Evolutionary conservation across 2,797 vertebrate genomes (phyloP), one percentile per base, ranked within the genome.

Genomic region (Tokudaia tokunoshimensis): DNA sequence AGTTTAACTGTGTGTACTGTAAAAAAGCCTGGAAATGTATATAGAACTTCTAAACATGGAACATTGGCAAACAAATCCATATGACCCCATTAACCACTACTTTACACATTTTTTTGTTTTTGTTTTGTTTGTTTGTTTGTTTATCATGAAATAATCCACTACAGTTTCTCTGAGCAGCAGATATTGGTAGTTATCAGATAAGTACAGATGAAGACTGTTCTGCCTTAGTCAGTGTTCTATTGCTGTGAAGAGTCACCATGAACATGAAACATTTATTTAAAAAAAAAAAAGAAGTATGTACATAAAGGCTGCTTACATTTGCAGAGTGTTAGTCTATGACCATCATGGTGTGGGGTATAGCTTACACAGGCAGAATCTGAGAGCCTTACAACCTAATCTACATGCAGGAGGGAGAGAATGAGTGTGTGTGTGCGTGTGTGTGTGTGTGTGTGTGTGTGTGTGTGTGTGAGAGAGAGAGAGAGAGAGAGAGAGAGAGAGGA

Each of bases 171-270:
- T 82, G 82, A 74, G 65, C 31, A 92, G 6, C 14, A 94, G 26
- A 96, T 83, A 79, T 55, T 34, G 17, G 37, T 82, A 55, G 76
- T 31, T 41, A 65, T 55, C 44, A 93, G 82, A 92, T 24, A 92
- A 34, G 2, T 81, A 22, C 13, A 37, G 44, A 59, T 91, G 34
- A 61, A 29, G 26, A 63, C n/a, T 84, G 4, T 20, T 41, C 80
- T 14, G 1, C 26, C n/a, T 15, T 15, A 41, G 34, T 37, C n/a
- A 14, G 52, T 59, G n/a, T 37, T 59, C 55, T 59, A 26, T 15
- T 41, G n/a, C 80, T 41, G 13, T 61, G 55, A 82, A 41, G 55
- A 17, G n/a, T 15, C 22, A 24, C 20, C 22, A 37, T 26, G n/a
- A 59, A 11, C 55, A 59, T 5, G 22, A 14, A 82, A 24, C n/a